These are phyloP conservation scores for Probaryconus sp. DNA, from an alignment of 1,140 invertebrate genomes.

Conservation along the genomic window DNA sequence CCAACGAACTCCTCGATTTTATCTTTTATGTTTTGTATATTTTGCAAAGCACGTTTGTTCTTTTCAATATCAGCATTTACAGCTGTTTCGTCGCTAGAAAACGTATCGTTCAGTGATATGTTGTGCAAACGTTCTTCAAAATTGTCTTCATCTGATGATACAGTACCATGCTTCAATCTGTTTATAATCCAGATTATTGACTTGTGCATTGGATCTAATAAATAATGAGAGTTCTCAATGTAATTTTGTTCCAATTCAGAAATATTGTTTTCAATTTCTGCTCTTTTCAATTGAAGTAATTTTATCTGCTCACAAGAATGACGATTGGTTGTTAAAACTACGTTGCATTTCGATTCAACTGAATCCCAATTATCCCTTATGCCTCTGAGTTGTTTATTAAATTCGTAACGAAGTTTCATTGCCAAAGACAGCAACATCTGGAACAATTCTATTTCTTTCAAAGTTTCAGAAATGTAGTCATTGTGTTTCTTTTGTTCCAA, in stretches of 20 bases:
- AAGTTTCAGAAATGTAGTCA: constrained; percentile 46
- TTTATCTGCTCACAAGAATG: constrained; percentile 63
- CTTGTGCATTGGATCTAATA: constrained; percentile 57
- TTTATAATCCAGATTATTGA: constrained; percentile 63
- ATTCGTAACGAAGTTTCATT: constrained; percentile 51
- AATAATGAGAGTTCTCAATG: constrained; percentile 49
- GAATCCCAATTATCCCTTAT: constrained; percentile 54
- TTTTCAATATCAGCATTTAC: constrained; percentile 58
- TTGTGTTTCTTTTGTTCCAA: constrained; percentile 48
- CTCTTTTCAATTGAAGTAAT: constrained; percentile 50
- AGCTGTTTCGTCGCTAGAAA: constrained; percentile 51
- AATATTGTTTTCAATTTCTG: constrained; percentile 53
- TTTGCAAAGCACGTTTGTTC: constrained; percentile 40
- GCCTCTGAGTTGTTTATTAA: constrained; percentile 52
- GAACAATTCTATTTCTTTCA: constrained; percentile 62
- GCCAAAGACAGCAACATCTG: constrained; percentile 57
- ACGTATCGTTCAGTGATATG: constrained; percentile 27
- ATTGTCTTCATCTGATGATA: constrained; percentile 12
- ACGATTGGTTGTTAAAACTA: constrained; percentile 27
- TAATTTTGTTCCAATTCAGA: constrained; percentile 40
- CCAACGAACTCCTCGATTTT: constrained; percentile 60
- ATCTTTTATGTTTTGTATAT: constrained; percentile 46
- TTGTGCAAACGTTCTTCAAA: constrained; percentile 28
- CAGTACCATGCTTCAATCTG: constrained; percentile 40
- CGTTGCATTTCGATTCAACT: constrained; percentile 42